phyloP scores from a whole-genome alignment of 2,113 vertebrate species.

The Regulus satrapa region DNA sequence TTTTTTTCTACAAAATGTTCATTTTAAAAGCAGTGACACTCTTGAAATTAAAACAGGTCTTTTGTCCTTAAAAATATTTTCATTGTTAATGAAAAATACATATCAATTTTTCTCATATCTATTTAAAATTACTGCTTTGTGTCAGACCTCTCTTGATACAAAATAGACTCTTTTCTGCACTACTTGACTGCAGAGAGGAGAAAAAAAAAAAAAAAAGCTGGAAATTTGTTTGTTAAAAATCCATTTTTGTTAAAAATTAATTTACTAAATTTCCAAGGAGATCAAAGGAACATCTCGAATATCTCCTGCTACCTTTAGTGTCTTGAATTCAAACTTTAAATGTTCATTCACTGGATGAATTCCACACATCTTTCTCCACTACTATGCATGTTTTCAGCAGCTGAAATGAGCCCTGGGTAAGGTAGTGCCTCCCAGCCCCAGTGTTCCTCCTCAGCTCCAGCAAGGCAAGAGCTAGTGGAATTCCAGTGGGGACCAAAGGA shows the following conservation, averaged over 20 bases:
- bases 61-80: background rate
- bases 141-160: background rate
- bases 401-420: background rate
- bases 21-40: background rate
- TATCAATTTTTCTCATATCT: background rate
- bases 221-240: background rate
- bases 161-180: background rate
- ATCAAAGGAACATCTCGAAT: background rate
- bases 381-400: background rate
- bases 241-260: no score
- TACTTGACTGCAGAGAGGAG: no score
- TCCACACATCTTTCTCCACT: background rate
- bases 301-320: background rate
- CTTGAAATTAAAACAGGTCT: background rate
- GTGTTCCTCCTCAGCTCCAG: background rate
- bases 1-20: background rate
- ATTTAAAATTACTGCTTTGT: background rate
- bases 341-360: background rate
- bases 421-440: background rate
- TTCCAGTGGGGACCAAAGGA: background rate
- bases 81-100: background rate
- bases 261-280: background rate
- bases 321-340: background rate
- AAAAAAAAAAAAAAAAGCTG: background rate
- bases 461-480: background rate